Conservation (phyloP, 2,888 invertebrate species). For the Acanthoscelides obtectus region DNA sequence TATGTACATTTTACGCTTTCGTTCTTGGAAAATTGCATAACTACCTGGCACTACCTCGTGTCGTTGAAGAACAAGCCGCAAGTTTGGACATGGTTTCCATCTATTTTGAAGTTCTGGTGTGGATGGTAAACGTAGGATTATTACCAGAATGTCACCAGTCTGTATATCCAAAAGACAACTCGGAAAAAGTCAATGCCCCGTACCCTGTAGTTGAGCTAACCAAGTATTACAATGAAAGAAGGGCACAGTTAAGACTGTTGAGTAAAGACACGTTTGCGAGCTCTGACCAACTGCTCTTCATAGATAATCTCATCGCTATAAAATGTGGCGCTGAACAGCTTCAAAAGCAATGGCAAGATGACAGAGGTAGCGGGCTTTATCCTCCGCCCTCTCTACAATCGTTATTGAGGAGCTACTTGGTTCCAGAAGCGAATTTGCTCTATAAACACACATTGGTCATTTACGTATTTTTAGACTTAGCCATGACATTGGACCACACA, state of each 20-base stretch:
- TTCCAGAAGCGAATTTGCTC: constrained; percentile 60
- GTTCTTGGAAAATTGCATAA: constrained; percentile 53
- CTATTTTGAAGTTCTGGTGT: constrained; percentile 58
- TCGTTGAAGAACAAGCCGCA: constrained; percentile 51
- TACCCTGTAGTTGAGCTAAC: constrained; percentile 55
- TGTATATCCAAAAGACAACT: constrained; percentile 21
- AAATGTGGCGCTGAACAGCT: constrained; percentile 57
- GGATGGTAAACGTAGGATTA: constrained; percentile 73
- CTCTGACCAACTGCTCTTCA: constrained; percentile 56
- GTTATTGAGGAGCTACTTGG: constrained; percentile 67
- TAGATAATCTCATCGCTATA: constrained; percentile 61
- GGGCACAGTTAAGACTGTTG: constrained; percentile 45
- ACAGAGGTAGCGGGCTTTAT: constrained; percentile 64
- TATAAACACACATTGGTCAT: constrained; percentile 76
- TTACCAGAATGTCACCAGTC: constrained; percentile 59
- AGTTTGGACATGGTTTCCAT: constrained; percentile 41
- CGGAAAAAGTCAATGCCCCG: constrained; percentile 45
- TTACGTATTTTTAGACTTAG: constrained; percentile 79
- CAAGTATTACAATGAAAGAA: constrained; percentile 48
- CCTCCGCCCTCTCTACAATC: constrained; percentile 82
- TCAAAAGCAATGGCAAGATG: constrained; percentile 62
- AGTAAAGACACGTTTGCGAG: constrained; percentile 27
- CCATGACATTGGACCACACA: constrained; percentile 60
- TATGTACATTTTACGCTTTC: constrained; percentile 61
- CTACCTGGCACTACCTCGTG: constrained; percentile 48